Evolutionary conservation across 2,888 invertebrate genomes (phyloP).

Genomic region (Chaetoderma sp.): DNA sequence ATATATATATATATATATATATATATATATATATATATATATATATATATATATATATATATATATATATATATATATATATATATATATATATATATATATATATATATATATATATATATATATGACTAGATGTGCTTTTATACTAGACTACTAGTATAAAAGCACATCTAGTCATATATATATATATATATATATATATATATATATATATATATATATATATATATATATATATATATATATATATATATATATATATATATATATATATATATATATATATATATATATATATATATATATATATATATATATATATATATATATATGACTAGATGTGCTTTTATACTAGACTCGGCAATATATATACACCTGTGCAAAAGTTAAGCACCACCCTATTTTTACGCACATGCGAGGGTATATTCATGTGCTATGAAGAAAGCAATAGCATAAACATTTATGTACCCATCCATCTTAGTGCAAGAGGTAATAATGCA

Average conservation of each 20-base stretch:
- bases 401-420: too few species aligned
- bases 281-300: slow-evolving; percentile 1
- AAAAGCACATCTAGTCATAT: too few species aligned
- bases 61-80: slow-evolving; percentile 15
- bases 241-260: neutral
- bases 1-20: neutral
- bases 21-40: slow-evolving; percentile 10
- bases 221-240: neutral
- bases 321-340: too few species aligned
- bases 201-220: slow-evolving; percentile 6
- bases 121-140: too few species aligned
- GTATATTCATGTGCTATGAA: too few species aligned
- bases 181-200: slow-evolving; percentile 7
- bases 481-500: too few species aligned
- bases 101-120: slow-evolving; percentile 6
- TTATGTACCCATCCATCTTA: too few species aligned
- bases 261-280: slow-evolving; percentile 1
- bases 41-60: slow-evolving; percentile 15
- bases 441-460: too few species aligned
- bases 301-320: slow-evolving; percentile 1
- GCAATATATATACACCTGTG: too few species aligned
- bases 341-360: too few species aligned
- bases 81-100: slow-evolving; percentile 17
- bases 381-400: too few species aligned
- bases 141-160: neutral